These are phyloP conservation scores for Melanocharis versteri DNA, from an alignment of 2,113 vertebrate genomes.

Conservation along the genomic window DNA sequence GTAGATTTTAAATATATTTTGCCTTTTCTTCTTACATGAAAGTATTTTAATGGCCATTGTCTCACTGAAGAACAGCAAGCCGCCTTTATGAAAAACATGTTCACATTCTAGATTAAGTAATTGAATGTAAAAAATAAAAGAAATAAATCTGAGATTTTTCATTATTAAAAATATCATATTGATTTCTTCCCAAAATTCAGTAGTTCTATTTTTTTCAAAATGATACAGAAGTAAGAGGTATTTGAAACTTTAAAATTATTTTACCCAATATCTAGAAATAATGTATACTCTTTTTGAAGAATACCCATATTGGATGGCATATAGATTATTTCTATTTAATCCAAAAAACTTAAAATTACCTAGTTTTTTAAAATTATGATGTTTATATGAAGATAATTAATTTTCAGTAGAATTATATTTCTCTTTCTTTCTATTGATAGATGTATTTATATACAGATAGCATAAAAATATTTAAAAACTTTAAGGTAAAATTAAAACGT, in stretches of 20 bases:
- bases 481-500: not conserved
- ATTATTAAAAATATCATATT: not conserved
- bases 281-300: not conserved
- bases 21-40: not conserved
- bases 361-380: not conserved
- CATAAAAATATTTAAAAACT: not conserved
- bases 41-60: not conserved
- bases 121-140: not conserved
- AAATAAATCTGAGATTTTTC: not conserved
- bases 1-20: not conserved
- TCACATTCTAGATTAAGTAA: not conserved
- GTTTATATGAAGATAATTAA: not conserved
- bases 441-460: not conserved
- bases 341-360: accelerated
- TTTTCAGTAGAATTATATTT: not conserved
- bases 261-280: not conserved
- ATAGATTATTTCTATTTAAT: not conserved
- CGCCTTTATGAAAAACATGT: not conserved
- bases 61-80: not conserved
- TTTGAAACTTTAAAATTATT: not conserved
- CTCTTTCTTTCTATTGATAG: not conserved
- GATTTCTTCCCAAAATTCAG: not conserved
- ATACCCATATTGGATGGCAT: not conserved
- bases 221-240: not conserved
- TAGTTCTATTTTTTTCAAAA: not conserved